phyloP scores from a whole-genome alignment of 1,140 invertebrate genomes.

The Brachionus koreanus region DNA sequence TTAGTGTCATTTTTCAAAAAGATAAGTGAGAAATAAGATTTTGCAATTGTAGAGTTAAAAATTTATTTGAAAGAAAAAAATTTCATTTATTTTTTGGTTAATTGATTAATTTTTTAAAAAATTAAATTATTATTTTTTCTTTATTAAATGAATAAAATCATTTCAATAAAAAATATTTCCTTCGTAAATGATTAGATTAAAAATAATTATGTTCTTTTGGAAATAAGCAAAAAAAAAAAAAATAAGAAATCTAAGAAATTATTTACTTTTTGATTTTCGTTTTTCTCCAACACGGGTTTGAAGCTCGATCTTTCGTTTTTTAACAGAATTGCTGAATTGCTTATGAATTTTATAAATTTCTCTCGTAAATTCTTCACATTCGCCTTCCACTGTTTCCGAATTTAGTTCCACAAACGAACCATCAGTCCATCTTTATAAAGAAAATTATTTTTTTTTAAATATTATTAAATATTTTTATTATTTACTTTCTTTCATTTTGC shows the following conservation, averaged over 20 bases:
- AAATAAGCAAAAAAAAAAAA: too few relatives aligned
- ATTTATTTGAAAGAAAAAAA: too few relatives aligned
- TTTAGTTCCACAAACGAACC: constrained; percentile 75
- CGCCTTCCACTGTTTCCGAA: constrained; percentile 73
- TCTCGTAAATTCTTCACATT: constrained; percentile 50
- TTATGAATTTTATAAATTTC: constrained; percentile 59
- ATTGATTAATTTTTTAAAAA: too few relatives aligned
- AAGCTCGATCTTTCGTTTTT: constrained; percentile 55
- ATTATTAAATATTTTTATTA: constrained; percentile 62
- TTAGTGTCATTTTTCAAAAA: background rate
- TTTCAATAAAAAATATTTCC: too few relatives aligned
- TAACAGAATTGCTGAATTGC: constrained; percentile 52
- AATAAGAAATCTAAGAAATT: background rate
- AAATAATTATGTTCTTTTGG: too few relatives aligned
- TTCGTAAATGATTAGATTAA: too few relatives aligned
- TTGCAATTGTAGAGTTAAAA: too few relatives aligned
- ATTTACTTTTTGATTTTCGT: constrained; percentile 68
- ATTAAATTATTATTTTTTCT: too few relatives aligned
- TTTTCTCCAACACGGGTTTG: constrained; percentile 65
- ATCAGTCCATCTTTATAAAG: constrained; percentile 63
- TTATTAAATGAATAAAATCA: too few relatives aligned
- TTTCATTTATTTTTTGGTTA: too few relatives aligned
- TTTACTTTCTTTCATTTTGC: constrained; percentile 64
- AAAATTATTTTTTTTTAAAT: constrained; percentile 79
- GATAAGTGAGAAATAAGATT: background rate